A percentile compares a stretch with the other conserved stretches of the same genome.
Conservation (phyloP, 2,113 vertebrate species). For the Argyrosomus japonicus region DNA sequence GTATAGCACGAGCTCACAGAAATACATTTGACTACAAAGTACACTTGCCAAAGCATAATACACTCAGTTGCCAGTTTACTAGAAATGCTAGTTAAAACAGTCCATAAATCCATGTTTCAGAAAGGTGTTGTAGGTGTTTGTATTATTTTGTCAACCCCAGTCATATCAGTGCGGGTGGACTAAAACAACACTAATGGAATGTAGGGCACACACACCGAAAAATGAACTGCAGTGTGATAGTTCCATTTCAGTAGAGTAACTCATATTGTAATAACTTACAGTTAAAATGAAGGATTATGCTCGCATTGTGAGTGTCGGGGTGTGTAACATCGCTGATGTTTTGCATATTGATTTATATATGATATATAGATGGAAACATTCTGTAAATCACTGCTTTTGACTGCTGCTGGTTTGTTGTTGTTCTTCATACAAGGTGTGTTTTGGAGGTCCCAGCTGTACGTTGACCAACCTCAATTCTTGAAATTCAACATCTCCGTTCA, state of each 20-base stretch:
- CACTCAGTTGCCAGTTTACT: neutral
- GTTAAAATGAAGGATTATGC: no score
- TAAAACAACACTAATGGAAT: neutral
- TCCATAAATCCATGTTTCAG: neutral
- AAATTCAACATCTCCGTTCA: conserved; percentile 99
- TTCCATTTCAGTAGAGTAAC: neutral
- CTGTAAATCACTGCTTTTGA: neutral
- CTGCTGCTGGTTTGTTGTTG: neutral
- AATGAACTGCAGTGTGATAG: neutral
- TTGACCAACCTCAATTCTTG: conserved; percentile 97
- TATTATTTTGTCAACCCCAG: no score
- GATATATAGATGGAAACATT: neutral
- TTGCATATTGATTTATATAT: neutral
- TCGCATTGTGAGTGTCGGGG: neutral
- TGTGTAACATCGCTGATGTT: neutral
- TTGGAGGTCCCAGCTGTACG: conserved; percentile 97
- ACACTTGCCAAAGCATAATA: neutral
- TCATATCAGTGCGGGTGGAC: neutral
- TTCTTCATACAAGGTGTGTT: conserved; percentile 85
- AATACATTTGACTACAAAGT: neutral
- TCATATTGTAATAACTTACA: neutral
- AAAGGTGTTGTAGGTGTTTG: neutral
- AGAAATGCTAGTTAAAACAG: neutral
- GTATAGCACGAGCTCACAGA: neutral
- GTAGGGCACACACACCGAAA: neutral